A percentile compares a stretch with the other conserved stretches of the same genome.
phyloP scores from a whole-genome alignment of 2,797 vertebrate species.

The Neoniphon sammara region DNA sequence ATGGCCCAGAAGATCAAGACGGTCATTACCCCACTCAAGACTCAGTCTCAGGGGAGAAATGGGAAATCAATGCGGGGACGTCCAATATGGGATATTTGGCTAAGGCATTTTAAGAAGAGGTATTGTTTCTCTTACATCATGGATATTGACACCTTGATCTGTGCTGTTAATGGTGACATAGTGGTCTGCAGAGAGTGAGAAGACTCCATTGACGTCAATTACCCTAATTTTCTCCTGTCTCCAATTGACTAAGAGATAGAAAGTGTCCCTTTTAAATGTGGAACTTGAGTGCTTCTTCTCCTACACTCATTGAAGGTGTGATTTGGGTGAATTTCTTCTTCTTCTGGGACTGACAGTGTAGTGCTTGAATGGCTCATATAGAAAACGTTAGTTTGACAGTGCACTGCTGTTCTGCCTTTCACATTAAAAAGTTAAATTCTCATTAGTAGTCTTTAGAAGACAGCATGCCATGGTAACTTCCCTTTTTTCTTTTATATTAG shows the following conservation, averaged over 20 bases:
- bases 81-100: neutral
- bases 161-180: constrained; percentile 1
- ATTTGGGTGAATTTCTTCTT: neutral
- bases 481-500: neutral
- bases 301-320: neutral
- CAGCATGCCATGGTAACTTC: neutral
- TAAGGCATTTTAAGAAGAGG: neutral
- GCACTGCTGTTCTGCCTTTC: neutral
- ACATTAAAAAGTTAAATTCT: neutral
- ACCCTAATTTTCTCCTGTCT: neutral
- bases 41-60: constrained; percentile 1
- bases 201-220: neutral
- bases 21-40: neutral
- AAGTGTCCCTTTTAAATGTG: neutral
- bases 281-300: neutral
- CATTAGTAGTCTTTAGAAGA: neutral
- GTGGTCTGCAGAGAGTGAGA: neutral
- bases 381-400: neutral
- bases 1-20: constrained; percentile 12
- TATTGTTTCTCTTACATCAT: neutral
- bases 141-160: neutral
- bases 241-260: neutral
- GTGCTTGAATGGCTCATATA: neutral
- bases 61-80: constrained; percentile 10
- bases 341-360: neutral